Evolutionary conservation across 2,888 invertebrate species (phyloP).

Genomic region (Sericinus montela): DNA sequence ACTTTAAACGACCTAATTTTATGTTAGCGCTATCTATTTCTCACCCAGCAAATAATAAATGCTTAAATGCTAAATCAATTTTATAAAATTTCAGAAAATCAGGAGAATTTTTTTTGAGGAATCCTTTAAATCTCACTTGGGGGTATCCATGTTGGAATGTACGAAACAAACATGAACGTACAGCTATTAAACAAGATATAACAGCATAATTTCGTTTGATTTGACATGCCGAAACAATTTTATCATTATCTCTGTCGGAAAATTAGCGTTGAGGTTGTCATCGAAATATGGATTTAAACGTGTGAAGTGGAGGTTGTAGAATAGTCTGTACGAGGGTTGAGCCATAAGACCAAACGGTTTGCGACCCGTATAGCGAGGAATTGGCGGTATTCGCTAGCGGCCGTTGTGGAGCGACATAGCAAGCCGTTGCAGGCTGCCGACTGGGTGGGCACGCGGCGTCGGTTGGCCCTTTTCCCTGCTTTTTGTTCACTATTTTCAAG

Average conservation of each 20-base stretch:
- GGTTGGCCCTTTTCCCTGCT: slow-evolving; percentile 52
- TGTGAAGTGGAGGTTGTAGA: slow-evolving; percentile 34
- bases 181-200: slow-evolving; percentile 76
- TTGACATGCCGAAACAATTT: slow-evolving; percentile 79
- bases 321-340: slow-evolving; percentile 26
- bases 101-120: slow-evolving; percentile 36
- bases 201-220: slow-evolving; percentile 79
- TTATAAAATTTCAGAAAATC: slow-evolving; percentile 14
- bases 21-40: neutral
- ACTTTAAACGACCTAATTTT: no score
- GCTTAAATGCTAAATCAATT: slow-evolving; percentile 6
- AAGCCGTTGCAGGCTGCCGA: slow-evolving; percentile 45
- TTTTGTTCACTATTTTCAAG: slow-evolving; percentile 60
- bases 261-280: slow-evolving; percentile 41
- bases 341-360: slow-evolving; percentile 52
- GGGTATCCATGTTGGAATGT: slow-evolving; percentile 54
- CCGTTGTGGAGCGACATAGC: slow-evolving; percentile 58
- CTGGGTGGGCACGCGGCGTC: slow-evolving; percentile 71
- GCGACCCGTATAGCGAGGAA: slow-evolving; percentile 58
- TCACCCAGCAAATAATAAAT: neutral
- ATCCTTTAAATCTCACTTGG: slow-evolving; percentile 55
- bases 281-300: slow-evolving; percentile 33
- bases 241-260: slow-evolving; percentile 71
- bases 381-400: slow-evolving; percentile 77
- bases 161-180: slow-evolving; percentile 58